Evolutionary conservation across 2,797 vertebrate genomes (phyloP).

Genomic region (Sorex maritimensis): DNA sequence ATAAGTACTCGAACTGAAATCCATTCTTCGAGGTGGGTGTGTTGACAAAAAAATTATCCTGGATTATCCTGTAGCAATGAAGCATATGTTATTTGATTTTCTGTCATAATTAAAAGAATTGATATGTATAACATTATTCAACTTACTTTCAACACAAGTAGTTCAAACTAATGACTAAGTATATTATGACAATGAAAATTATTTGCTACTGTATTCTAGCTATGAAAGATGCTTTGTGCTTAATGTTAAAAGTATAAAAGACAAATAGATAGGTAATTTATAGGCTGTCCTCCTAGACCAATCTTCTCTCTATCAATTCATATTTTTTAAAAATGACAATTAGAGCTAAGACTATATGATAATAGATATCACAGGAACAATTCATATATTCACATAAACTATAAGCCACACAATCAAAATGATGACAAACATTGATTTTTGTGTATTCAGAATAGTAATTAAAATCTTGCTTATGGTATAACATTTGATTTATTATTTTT

Average conservation of each 20-base stretch:
- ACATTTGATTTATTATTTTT: conserved; percentile 46
- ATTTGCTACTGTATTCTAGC: conserved; percentile 77
- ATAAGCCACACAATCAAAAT: conserved; percentile 64
- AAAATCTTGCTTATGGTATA: conserved; percentile 26
- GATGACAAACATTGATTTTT: conserved; percentile 31
- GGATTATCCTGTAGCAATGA: conserved; percentile 84
- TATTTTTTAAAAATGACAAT: conserved; percentile 68
- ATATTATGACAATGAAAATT: conserved; percentile 77
- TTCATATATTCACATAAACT: conserved; percentile 68
- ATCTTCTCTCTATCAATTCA: conserved; percentile 76
- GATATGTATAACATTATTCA: conserved; percentile 86
- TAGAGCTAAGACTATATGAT: conserved; percentile 70
- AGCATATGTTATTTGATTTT: conserved; percentile 84
- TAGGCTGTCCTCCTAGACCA: conserved; percentile 56
- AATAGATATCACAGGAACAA: conserved; percentile 49
- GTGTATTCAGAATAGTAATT: conserved; percentile 42
- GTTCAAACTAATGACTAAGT: conserved; percentile 88
- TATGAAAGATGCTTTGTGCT: conserved; percentile 71
- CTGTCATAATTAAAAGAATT: conserved; percentile 86
- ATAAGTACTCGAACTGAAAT: conserved; percentile 73
- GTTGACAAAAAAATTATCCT: conserved; percentile 85
- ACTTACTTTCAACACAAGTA: conserved; percentile 70
- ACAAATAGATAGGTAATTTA: conserved; percentile 74
- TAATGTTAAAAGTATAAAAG: conserved; percentile 75
- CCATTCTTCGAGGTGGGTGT: conserved; percentile 66